Conservation (phyloP, 2,888 invertebrate species). For the Drosophila melanosoma region DNA sequence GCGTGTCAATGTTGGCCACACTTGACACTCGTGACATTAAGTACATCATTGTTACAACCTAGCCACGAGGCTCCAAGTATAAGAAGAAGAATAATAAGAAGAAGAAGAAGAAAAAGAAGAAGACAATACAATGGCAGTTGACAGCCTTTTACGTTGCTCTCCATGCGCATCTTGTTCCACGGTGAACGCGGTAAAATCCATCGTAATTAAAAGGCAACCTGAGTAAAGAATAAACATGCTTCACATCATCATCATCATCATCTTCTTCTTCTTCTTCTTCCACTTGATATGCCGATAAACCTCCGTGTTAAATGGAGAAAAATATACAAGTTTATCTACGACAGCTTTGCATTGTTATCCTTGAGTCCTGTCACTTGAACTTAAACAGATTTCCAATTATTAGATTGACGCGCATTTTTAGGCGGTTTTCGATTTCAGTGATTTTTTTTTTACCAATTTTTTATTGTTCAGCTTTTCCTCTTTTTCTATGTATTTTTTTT, state of each 20-base stretch:
- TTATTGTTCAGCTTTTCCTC: neutral
- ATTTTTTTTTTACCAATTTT: slow-evolving; percentile 41
- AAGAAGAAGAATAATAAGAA: neutral
- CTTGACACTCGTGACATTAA: slow-evolving; percentile 10
- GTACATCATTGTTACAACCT: slow-evolving; percentile 6
- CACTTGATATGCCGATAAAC: slow-evolving; percentile 19
- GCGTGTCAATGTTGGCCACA: slow-evolving; percentile 4
- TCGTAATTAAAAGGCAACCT: neutral
- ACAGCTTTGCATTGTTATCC: slow-evolving; percentile 27
- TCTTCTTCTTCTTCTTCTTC: neutral
- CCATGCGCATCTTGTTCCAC: neutral
- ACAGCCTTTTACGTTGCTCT: neutral
- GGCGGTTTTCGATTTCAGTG: slow-evolving; percentile 61
- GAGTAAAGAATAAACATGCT: slow-evolving; percentile 2
- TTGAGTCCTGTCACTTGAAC: slow-evolving; percentile 46
- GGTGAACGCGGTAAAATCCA: neutral
- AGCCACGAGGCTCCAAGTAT: neutral
- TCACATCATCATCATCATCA: neutral
- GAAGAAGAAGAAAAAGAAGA: neutral
- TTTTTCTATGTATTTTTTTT: slow-evolving; percentile 15
- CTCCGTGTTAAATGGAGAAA: slow-evolving; percentile 5
- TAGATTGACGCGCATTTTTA: slow-evolving; percentile 56
- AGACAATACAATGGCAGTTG: neutral
- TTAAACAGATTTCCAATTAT: slow-evolving; percentile 58
- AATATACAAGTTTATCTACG: slow-evolving; percentile 30